A percentile compares a stretch with the other conserved stretches of the same genome.
These are phyloP conservation scores for Emys orbicularis DNA, from an alignment of 2,797 vertebrate genomes.

Conservation along the genomic window DNA sequence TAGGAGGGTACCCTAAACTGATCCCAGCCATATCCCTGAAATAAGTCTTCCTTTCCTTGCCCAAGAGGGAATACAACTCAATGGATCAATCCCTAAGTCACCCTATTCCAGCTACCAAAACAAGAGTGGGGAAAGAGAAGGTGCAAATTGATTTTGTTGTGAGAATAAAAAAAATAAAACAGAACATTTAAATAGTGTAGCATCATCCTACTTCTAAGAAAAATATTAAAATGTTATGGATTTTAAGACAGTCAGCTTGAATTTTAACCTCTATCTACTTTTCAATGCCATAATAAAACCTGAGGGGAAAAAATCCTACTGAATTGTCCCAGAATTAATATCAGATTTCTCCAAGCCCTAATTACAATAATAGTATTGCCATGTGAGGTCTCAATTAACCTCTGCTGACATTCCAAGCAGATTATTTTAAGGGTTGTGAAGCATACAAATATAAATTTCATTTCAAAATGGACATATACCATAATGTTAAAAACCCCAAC, in stretches of 20 bases:
- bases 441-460: constrained; percentile 62
- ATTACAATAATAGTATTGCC: constrained; percentile 56
- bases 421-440: constrained; percentile 54
- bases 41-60: not conserved
- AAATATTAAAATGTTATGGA: not conserved
- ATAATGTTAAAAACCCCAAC: constrained; percentile 50
- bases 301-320: constrained; percentile 32
- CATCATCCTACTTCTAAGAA: constrained; percentile 9
- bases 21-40: not conserved
- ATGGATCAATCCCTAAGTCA: not conserved
- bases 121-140: accelerated
- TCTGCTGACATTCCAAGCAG: constrained; percentile 41
- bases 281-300: constrained; percentile 34
- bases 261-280: constrained; percentile 37
- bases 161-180: not conserved
- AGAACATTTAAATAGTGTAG: not conserved
- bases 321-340: constrained; percentile 50
- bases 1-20: not conserved
- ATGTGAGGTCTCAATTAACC: constrained; percentile 72
- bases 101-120: not conserved
- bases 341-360: constrained; percentile 39
- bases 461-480: constrained; percentile 44
- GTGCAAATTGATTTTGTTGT: not conserved
- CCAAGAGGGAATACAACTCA: constrained; percentile 12
- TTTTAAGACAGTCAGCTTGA: constrained; percentile 6